A percentile compares a stretch with the other conserved stretches of the same genome.
Conservation (phyloP, 1,140 invertebrate species). For the Tachypleus tridentatus region DNA sequence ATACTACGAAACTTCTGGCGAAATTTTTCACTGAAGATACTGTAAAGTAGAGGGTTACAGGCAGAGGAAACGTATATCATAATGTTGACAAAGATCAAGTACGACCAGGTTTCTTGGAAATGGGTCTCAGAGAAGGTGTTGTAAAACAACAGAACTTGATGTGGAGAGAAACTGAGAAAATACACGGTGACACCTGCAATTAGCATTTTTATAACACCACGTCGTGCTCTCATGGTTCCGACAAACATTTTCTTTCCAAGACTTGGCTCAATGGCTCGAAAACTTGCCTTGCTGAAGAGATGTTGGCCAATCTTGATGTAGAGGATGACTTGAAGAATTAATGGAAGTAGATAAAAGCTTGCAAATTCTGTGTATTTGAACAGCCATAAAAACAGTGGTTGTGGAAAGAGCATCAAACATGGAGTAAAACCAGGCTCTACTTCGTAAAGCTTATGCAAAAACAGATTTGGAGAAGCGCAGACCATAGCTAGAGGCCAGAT, state of each 20-base stretch:
- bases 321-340: slow-evolving; percentile 25
- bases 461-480: slow-evolving; percentile 29
- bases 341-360: slow-evolving; percentile 34
- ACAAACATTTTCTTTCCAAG: slow-evolving; percentile 25
- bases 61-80: slow-evolving; percentile 34
- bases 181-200: slow-evolving; percentile 35
- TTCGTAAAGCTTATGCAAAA: slow-evolving; percentile 29
- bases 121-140: slow-evolving; percentile 28
- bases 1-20: slow-evolving; percentile 32
- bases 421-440: slow-evolving; percentile 24
- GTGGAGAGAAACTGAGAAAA: slow-evolving; percentile 35
- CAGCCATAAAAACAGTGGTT: slow-evolving; percentile 19
- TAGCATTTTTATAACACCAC: slow-evolving; percentile 38
- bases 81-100: slow-evolving; percentile 30
- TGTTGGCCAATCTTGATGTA: slow-evolving; percentile 32
- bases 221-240: slow-evolving; percentile 30
- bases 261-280: slow-evolving; percentile 23
- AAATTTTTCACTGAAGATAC: slow-evolving; percentile 36
- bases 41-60: slow-evolving; percentile 36
- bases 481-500: slow-evolving; percentile 32
- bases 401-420: slow-evolving; percentile 28
- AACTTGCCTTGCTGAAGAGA: slow-evolving; percentile 26
- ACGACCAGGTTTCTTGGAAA: slow-evolving; percentile 32
- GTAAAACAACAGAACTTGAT: slow-evolving; percentile 33
- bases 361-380: slow-evolving; percentile 33